These are phyloP conservation scores for Zoanthus sansibaricus DNA, from an alignment of 92 coral and sea anemone genomes.

Conservation along the genomic window DNA sequence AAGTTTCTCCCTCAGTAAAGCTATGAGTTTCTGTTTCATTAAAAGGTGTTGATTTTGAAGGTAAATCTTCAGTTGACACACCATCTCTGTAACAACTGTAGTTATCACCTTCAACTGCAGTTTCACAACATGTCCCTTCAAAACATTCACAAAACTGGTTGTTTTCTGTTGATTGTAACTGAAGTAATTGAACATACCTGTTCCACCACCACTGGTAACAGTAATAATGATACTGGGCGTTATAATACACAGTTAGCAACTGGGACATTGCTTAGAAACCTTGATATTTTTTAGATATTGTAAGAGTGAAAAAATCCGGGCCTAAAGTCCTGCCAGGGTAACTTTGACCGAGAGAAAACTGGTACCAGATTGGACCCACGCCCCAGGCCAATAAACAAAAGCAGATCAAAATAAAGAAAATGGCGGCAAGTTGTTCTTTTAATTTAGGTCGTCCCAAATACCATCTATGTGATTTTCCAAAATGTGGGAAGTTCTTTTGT, in stretches of 20 bases:
- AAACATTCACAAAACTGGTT: constrained; percentile 27
- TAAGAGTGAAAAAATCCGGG: neutral
- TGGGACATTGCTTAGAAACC: neutral
- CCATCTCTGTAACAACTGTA: neutral
- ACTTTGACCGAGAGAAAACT: neutral
- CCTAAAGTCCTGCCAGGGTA: neutral
- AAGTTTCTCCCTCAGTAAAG: constrained; percentile 6
- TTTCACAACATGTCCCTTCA: constrained; percentile 6
- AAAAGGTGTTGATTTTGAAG: constrained; percentile 23
- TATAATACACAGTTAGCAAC: constrained; percentile 32
- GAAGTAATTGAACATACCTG: constrained; percentile 34
- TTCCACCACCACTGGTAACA: constrained; percentile 75
- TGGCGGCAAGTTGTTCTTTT: constrained; percentile 69
- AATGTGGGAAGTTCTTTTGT: constrained; percentile 79
- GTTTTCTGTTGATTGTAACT: neutral
- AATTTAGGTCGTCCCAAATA: constrained; percentile 3
- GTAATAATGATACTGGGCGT: constrained; percentile 62
- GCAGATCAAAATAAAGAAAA: constrained; percentile 63
- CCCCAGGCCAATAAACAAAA: neutral
- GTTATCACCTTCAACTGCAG: neutral
- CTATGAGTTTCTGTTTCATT: neutral
- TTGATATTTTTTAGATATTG: neutral
- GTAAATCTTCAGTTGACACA: neutral
- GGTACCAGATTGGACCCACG: constrained; percentile 15
- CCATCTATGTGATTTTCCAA: constrained; percentile 67